phyloP scores from a whole-genome alignment of 2,888 invertebrate species.

The Hydroisotoma schaefferi region DNA sequence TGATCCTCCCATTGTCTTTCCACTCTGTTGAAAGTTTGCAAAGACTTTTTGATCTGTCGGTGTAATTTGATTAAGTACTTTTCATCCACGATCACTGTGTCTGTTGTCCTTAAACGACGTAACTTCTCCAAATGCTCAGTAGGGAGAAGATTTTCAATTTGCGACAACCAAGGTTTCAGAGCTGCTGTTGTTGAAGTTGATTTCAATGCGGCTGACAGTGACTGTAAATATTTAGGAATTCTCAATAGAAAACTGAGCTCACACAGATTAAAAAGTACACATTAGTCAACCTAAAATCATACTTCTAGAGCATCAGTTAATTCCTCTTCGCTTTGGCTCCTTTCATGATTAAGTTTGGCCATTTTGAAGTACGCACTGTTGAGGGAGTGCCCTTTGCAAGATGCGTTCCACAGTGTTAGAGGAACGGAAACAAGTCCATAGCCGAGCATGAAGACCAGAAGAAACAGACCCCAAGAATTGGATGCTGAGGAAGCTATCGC shows the following conservation, averaged over 20 bases:
- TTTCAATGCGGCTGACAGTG: background rate
- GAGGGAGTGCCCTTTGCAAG: slow-evolving; percentile 77
- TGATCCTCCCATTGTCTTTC: slow-evolving; percentile 91
- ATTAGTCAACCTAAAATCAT: slow-evolving; percentile 28
- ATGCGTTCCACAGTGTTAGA: slow-evolving; percentile 68
- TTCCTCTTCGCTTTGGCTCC: slow-evolving; percentile 65
- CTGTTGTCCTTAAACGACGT: too few relatives aligned
- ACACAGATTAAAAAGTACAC: background rate
- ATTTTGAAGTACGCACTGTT: slow-evolving; percentile 88
- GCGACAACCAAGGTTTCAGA: slow-evolving; percentile 60
- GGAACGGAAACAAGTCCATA: slow-evolving; percentile 62
- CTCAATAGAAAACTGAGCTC: background rate
- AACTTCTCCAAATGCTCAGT: slow-evolving; percentile 71
- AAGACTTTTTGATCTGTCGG: slow-evolving; percentile 64
- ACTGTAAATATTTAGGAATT: background rate
- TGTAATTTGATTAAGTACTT: slow-evolving; percentile 86
- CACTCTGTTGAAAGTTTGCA: slow-evolving; percentile 62
- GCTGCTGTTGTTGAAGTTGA: too few relatives aligned
- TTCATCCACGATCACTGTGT: slow-evolving; percentile 59
- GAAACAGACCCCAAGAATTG: slow-evolving; percentile 98
- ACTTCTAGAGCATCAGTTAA: slow-evolving; percentile 93
- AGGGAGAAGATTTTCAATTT: slow-evolving; percentile 83
- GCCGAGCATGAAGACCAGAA: slow-evolving; percentile 83
- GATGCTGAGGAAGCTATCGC: slow-evolving; percentile 97
- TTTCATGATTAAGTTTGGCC: slow-evolving; percentile 85